Evolutionary conservation across 2,113 vertebrate genomes (phyloP), one percentile per base, ranked within the genome.

Genomic region (Dasyornis broadbenti): DNA sequence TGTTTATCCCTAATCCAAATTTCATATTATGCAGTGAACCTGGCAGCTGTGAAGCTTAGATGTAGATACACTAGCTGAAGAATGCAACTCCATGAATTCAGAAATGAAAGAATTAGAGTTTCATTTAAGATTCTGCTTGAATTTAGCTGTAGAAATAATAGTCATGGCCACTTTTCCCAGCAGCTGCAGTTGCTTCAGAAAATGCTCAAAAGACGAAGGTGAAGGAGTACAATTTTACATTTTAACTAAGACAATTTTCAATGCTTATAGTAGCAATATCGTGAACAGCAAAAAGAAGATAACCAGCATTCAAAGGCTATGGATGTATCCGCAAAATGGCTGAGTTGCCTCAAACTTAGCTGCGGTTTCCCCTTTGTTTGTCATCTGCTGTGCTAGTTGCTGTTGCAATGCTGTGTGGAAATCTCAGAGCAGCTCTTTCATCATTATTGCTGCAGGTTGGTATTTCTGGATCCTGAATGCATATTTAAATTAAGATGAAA

Each of bases 1-100:
- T 75, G 78, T 93, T 93, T 92, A 92, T 94, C 68, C 64, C 30
- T 95, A 95, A 95, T 95, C 78, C 89, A 88, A 71, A 89, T 90
- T 94, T 91, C 52, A 9, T 71, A 49, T 88, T 83, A 53, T 65
- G 42, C 80, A 40, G 70, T 1, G 7, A 96, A 96, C 54, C 56
- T 94, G 93, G 80, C 86, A 94, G 76, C 87, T 82, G 39, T 42
- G 89, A 90, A 95, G 44, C 77, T 76, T 85, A 77, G 52, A 70
- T 84, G 92, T 86, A 95, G 77, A 88, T 86, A 53, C 47, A 75
- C 64, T 54, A 68, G 69, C 87, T 89, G 84, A 90, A 91, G 50
- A 75, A 71, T 89, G 57, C 49, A 61, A 37, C n/a, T 89, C 54
- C 37, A 20, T 87, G 59, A 92, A 92, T 86, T 86, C 47, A 86